Base-by-base conservation (phyloP, 2,113 vertebrate genomes). In the Neolamprologus cancellatus region DNA sequence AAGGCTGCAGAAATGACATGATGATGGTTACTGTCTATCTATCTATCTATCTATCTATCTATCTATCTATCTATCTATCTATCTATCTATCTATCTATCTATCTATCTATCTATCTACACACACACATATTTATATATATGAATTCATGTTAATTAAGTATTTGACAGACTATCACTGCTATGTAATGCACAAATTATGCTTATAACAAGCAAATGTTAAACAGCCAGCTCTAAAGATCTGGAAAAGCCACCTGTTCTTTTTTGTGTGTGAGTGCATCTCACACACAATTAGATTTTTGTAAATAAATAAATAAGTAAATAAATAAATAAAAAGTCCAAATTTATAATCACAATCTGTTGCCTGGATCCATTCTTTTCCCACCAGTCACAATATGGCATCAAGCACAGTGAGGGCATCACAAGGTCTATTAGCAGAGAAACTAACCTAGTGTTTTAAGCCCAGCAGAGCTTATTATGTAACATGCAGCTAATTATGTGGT, bases 401-500 rank as follows among this genome's bases (percentile, higher is more conserved):
- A 3, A 5, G 18, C 80, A 66, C 59, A 50, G 23, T 1, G 53
- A 89, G 61, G 66, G 32, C 64, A 78, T 87, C 69, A 88, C 85
- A 90, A 64, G 85, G 46, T 83, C 86, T 78, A 61, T 82, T 52
- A 83, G 61, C 78, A 64, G 74, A 86, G 53, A 81, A 93, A 85
- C 79, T 80, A 85, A 71, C 79, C 23, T 71, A 69, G 81, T 83
- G 83, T 85, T 84, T 82, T 79, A 89, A 91, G 74, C 81, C 79
- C 34, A 41, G 83, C 87, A 78, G 84, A 91, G 90, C 87, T 69
- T 50, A 84, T 93, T 87, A 83, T 66, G 66, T 85, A 89, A 93
- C 90, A 85, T 87, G 90, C 83, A 74, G 25, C 44, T 90, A 74
- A 81, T 84, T 92, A 92, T 94, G 83, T 79, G 10, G 10, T 23